A percentile compares a stretch with the other conserved stretches of the same genome.
phyloP scores from a whole-genome alignment of 1,140 invertebrate genomes.

The Bilobella aurantiaca region DNA sequence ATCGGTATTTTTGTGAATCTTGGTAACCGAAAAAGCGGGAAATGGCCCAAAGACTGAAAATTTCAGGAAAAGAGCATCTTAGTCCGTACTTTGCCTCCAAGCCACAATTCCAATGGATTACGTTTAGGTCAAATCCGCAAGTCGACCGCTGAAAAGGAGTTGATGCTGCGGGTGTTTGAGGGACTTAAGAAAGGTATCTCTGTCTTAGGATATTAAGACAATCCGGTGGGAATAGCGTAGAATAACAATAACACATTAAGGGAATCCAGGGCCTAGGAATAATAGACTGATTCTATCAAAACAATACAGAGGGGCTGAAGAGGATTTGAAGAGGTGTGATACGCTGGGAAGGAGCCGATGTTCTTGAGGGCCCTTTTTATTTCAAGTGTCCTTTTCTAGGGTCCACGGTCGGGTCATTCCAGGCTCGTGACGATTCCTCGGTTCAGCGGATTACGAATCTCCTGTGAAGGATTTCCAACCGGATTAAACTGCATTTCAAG shows the following conservation, averaged over 20 bases:
- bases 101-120: no score
- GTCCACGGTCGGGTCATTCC: not conserved
- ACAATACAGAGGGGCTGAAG: conserved; percentile 17
- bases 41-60: no score
- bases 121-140: no score
- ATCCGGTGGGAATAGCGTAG: conserved; percentile 17
- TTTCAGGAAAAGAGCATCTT: no score
- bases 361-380: not conserved
- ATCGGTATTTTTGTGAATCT: no score
- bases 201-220: not conserved
- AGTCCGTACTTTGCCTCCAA: no score
- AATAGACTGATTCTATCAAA: conserved; percentile 25
- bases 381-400: not conserved
- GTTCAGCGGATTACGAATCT: not conserved
- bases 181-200: no score
- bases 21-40: no score
- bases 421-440: not conserved
- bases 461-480: not conserved
- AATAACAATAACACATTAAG: conserved; percentile 31
- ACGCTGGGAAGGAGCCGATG: not conserved
- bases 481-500: no score
- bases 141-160: no score
- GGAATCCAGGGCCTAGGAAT: conserved; percentile 2
- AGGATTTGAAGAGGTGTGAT: not conserved
- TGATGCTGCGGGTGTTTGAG: no score